Conservation (phyloP, 1,140 invertebrate species). For the Tetramorium simillimum region DNA sequence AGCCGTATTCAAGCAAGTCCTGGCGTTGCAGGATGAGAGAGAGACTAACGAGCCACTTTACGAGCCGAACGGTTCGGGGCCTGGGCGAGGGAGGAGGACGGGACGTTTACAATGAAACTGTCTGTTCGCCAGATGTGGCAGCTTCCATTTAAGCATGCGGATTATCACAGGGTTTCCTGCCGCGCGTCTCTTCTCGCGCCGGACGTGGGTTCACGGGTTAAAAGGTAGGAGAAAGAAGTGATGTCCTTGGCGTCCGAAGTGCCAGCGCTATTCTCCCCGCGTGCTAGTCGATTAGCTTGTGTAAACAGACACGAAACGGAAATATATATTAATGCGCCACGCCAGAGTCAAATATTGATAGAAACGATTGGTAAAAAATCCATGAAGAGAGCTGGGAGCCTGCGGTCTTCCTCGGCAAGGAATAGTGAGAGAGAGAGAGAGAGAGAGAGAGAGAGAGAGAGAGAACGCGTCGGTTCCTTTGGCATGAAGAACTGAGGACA, state of each 20-base stretch:
- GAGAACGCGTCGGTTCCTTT: not conserved
- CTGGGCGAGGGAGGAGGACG: conserved; percentile 36
- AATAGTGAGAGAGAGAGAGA: not conserved
- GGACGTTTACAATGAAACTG: conserved; percentile 57
- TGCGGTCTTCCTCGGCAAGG: not conserved
- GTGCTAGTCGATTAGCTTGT: not conserved
- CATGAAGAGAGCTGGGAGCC: not conserved
- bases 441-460: not conserved
- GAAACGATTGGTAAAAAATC: not conserved
- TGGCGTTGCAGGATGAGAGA: conserved; percentile 36
- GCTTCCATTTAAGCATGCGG: conserved; percentile 24
- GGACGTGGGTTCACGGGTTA: not conserved
- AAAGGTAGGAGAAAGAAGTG: not conserved
- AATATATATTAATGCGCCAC: conserved; percentile 18
- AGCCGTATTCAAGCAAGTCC: conserved; percentile 9
- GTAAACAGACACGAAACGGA: not conserved
- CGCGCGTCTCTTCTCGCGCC: not conserved
- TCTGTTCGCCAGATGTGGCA: conserved; percentile 62
- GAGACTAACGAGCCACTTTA: conserved; percentile 63
- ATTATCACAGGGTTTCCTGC: conserved; percentile 26
- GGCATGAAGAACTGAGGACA: no score
- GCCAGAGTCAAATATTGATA: conserved; percentile 14
- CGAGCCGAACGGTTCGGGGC: conserved; percentile 13
- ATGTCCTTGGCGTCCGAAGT: conserved; percentile 17
- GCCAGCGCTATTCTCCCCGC: not conserved